phyloP scores from a whole-genome alignment of 2,888 invertebrate species.

The Papilio elwesi region DNA sequence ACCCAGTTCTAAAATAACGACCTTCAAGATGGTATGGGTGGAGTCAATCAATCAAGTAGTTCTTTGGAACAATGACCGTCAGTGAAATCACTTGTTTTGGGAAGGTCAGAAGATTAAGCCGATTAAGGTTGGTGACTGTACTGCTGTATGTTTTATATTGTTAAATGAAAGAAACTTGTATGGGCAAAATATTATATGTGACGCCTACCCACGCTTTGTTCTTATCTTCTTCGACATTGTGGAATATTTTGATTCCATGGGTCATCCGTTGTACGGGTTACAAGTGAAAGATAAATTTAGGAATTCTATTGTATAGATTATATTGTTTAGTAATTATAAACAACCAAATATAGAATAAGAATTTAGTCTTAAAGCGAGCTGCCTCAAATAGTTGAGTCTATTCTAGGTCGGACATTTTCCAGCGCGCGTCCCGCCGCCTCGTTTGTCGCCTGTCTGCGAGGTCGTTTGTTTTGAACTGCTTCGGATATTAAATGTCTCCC shows the following conservation, averaged over 20 bases:
- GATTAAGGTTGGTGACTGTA: no score
- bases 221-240: no score
- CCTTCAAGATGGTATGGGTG: no score
- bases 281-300: not conserved
- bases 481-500: not conserved
- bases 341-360: not conserved
- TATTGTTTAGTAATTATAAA: not conserved
- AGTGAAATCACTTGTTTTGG: no score
- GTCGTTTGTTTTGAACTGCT: not conserved
- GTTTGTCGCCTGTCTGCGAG: slow-evolving; percentile 18
- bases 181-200: no score
- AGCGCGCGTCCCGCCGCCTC: not conserved
- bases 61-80: no score
- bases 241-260: not conserved
- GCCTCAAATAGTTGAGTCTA: slow-evolving; percentile 6
- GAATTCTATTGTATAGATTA: not conserved
- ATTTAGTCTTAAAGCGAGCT: not conserved
- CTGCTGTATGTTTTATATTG: no score
- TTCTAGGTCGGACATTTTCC: slow-evolving; percentile 16
- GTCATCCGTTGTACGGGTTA: not conserved
- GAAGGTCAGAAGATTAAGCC: no score
- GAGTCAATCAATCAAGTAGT: no score
- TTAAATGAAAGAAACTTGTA: no score
- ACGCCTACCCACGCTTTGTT: no score
- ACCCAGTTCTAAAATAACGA: no score